Evolutionary conservation across 1,140 invertebrate genomes (phyloP).

Genomic region (Riptortus pedestris): DNA sequence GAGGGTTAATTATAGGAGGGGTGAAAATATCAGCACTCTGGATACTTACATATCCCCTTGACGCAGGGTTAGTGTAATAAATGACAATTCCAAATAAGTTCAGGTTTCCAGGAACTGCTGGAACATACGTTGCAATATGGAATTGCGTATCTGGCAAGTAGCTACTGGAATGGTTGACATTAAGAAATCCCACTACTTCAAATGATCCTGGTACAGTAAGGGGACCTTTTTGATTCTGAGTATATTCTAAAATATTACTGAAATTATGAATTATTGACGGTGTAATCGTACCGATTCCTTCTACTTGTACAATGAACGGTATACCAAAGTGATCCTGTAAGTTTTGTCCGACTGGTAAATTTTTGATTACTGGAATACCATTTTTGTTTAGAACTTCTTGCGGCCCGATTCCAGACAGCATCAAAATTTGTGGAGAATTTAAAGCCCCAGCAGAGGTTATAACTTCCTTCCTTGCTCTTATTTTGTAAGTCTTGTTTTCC

Average conservation of each 20-base stretch:
- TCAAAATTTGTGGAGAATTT: conserved; percentile 66
- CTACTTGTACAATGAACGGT: conserved; percentile 18
- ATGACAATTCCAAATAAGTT: background rate
- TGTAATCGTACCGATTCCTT: conserved; percentile 22
- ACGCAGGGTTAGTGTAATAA: background rate
- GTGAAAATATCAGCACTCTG: conserved; percentile 1
- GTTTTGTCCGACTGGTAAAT: conserved; percentile 55
- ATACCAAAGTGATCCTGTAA: conserved; percentile 59
- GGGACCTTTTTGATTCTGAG: conserved; percentile 6
- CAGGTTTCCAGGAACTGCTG: background rate
- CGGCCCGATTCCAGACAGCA: conserved; percentile 78
- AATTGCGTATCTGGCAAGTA: conserved; percentile 3
- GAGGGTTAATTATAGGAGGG: conserved; percentile 10
- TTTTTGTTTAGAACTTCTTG: conserved; percentile 55
- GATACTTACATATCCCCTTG: conserved; percentile 3
- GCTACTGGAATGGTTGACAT: background rate
- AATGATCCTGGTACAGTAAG: background rate
- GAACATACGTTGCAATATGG: conserved; percentile 5
- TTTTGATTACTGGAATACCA: conserved; percentile 55
- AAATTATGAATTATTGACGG: background rate
- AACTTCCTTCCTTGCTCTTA: conserved; percentile 54
- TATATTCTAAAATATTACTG: conserved; percentile 4
- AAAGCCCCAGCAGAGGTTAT: conserved; percentile 67
- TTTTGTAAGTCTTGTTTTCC: conserved; percentile 42
- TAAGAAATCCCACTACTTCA: background rate